phyloP scores from a whole-genome alignment of 2,888 invertebrate genomes.

The Ectemnius lituratus region DNA sequence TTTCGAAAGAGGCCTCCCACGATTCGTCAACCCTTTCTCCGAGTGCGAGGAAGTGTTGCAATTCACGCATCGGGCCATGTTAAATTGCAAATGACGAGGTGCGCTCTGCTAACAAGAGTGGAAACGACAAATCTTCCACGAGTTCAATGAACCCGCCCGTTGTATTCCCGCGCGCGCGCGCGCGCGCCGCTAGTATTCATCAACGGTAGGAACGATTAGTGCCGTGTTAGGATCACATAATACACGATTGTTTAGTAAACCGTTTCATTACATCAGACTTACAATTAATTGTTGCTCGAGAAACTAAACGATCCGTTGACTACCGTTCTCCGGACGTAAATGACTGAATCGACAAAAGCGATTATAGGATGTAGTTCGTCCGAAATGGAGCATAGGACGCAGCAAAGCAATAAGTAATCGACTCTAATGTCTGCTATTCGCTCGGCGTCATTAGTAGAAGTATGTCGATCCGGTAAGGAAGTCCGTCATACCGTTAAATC shows the following conservation, averaged over 20 bases:
- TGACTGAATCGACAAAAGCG: too few species aligned
- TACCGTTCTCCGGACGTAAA: too few species aligned
- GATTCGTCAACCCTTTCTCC: too few species aligned
- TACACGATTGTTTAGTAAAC: slow-evolving; percentile 45
- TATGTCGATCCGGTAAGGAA: neutral
- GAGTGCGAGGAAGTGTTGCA: neutral
- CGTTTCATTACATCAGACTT: slow-evolving; percentile 30
- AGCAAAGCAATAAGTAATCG: too few species aligned
- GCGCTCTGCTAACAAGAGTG: slow-evolving; percentile 37
- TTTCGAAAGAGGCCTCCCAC: neutral
- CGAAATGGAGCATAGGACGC: too few species aligned
- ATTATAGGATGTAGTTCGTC: too few species aligned
- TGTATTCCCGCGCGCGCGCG: slow-evolving; percentile 10
- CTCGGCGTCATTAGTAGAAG: neutral
- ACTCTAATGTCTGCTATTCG: too few species aligned
- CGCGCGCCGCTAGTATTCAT: slow-evolving; percentile 26
- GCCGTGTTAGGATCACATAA: slow-evolving; percentile 54
- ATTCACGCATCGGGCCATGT: slow-evolving; percentile 2
- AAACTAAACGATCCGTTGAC: slow-evolving; percentile 5
- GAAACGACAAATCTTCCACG: slow-evolving; percentile 43
- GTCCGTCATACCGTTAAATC: too few species aligned
- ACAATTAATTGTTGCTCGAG: slow-evolving; percentile 44
- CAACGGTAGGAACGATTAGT: slow-evolving; percentile 38
- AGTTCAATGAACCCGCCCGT: slow-evolving; percentile 45
- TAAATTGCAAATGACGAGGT: slow-evolving; percentile 30